phyloP scores from a whole-genome alignment of 2,888 invertebrate genomes.

The Tanytarsus gracilentus region DNA sequence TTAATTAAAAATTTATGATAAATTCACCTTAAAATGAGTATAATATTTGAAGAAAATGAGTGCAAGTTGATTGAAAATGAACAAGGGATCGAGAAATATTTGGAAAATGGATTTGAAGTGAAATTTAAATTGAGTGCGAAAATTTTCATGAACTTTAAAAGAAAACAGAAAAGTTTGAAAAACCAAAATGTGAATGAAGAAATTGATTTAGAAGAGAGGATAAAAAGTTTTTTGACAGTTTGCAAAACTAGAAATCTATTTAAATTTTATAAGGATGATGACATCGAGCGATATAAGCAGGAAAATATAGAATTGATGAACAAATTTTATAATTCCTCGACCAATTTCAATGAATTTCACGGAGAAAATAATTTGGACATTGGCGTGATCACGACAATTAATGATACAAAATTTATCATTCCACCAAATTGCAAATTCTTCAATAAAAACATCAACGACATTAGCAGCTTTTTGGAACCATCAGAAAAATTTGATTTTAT shows the following conservation, averaged over 20 bases:
- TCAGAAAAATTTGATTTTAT: constrained; percentile 64
- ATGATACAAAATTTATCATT: constrained; percentile 50
- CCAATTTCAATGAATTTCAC: constrained; percentile 35
- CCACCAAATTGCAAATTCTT: constrained; percentile 58
- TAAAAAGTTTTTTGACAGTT: neutral
- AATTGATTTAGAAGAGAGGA: neutral
- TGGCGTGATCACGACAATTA: constrained; percentile 46
- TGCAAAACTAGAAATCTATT: neutral
- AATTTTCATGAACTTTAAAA: constrained; percentile 5
- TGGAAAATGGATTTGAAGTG: neutral
- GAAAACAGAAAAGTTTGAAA: neutral
- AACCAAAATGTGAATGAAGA: neutral
- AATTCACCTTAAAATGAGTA: neutral
- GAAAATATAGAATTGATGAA: constrained; percentile 17
- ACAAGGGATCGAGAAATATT: neutral
- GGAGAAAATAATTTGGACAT: constrained; percentile 51
- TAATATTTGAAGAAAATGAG: constrained; percentile 3
- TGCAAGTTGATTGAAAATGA: neutral
- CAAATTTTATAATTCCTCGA: neutral
- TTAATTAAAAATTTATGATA: neutral
- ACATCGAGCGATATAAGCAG: neutral
- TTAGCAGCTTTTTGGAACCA: constrained; percentile 46
- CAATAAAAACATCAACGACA: constrained; percentile 55
- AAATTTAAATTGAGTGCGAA: neutral
- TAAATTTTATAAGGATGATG: neutral